Percentiles rank a stretch among this genome's conserved stretches.
Conservation (phyloP, 2,113 vertebrate species). For the Gopherus evgoodei region DNA sequence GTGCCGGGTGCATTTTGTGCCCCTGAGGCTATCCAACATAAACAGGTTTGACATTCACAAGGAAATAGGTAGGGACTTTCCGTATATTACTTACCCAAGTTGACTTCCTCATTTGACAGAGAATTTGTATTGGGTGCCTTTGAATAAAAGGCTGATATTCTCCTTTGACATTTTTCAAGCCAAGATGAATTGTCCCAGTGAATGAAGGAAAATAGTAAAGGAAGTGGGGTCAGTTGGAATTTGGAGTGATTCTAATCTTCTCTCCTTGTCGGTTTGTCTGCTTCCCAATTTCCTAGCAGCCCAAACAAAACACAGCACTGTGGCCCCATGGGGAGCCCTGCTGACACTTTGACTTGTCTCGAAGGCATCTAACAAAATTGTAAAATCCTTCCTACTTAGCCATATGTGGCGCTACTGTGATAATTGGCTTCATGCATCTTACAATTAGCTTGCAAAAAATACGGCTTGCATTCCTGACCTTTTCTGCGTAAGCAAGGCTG, state of each 20-base stretch:
- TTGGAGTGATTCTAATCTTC: neutral
- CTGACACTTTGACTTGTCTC: rapidly evolving
- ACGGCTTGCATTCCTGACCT: slow-evolving; percentile 67
- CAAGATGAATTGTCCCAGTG: neutral
- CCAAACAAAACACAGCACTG: neutral
- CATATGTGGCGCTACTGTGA: slow-evolving; percentile 25
- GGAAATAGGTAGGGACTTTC: neutral
- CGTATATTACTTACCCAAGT: neutral
- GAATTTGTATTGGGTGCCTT: neutral
- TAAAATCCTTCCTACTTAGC: slow-evolving; percentile 15
- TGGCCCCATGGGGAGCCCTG: neutral
- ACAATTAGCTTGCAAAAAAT: slow-evolving; percentile 67
- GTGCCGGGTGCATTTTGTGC: neutral
- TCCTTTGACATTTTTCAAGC: slow-evolving; percentile 7
- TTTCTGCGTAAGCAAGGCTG: slow-evolving; percentile 61
- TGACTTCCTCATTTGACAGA: neutral
- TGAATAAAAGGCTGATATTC: rapidly evolving
- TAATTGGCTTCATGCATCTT: slow-evolving; percentile 74
- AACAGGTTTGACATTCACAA: rapidly evolving
- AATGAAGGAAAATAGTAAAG: neutral
- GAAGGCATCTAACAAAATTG: neutral
- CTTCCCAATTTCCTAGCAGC: neutral
- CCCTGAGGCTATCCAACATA: neutral
- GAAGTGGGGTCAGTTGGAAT: neutral
- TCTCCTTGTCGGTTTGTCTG: neutral